phyloP scores from a whole-genome alignment of 2,888 invertebrate genomes.

The Eustalomyia histrio region DNA sequence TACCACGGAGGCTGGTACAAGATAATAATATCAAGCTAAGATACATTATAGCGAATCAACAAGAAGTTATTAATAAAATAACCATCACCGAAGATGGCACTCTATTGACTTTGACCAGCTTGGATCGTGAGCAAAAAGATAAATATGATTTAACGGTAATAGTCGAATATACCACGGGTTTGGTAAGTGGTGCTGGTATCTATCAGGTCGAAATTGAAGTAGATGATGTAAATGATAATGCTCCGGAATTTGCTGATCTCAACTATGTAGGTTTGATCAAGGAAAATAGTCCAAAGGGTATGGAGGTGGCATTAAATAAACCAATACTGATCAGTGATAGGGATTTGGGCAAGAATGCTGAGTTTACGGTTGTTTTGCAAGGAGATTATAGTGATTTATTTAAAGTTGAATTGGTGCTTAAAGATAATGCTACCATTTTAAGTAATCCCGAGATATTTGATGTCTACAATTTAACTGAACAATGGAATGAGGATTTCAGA shows the following conservation, averaged over 20 bases:
- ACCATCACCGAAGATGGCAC: constrained; percentile 89
- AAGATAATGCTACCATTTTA: constrained; percentile 66
- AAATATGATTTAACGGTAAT: constrained; percentile 89
- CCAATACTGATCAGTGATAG: constrained; percentile 86
- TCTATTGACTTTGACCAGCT: constrained; percentile 86
- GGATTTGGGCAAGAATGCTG: constrained; percentile 85
- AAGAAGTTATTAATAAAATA: constrained; percentile 89
- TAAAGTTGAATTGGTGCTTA: constrained; percentile 81
- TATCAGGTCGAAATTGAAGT: constrained; percentile 90
- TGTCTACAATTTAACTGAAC: constrained; percentile 77
- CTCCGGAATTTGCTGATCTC: constrained; percentile 87
- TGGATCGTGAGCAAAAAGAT: constrained; percentile 88
- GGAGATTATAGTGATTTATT: constrained; percentile 89
- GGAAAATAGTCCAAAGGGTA: constrained; percentile 87
- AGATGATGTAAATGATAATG: constrained; percentile 92
- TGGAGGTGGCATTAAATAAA: constrained; percentile 85
- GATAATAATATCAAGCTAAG: constrained; percentile 81
- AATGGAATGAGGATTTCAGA: constrained; percentile 78
- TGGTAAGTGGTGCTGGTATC: constrained; percentile 86
- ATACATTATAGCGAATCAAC: constrained; percentile 90
- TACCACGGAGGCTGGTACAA: constrained; percentile 72
- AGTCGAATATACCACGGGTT: constrained; percentile 87
- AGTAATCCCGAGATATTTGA: constrained; percentile 72
- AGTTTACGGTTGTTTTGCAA: constrained; percentile 85
- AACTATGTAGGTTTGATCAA: constrained; percentile 87